Conservation (phyloP, 2,797 vertebrate genomes). For the Melanogrammus aeglefinus region DNA sequence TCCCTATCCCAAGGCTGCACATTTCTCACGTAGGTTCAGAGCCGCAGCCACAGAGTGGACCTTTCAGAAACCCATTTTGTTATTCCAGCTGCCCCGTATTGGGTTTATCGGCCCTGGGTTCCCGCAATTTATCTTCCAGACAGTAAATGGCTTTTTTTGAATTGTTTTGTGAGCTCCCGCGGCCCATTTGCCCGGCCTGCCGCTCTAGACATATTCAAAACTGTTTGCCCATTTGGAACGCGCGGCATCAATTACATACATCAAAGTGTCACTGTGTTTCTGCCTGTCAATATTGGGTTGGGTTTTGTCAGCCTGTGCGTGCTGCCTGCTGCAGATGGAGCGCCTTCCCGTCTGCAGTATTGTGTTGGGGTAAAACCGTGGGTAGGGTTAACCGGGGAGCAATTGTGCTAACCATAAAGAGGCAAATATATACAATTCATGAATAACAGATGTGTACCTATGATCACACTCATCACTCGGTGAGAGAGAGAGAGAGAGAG, state of each 20-base stretch:
- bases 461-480: conserved; percentile 7
- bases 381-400: conserved; percentile 16
- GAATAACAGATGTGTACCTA: conserved; percentile 24
- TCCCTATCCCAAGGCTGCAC: not conserved
- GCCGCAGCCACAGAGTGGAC: conserved; percentile 7
- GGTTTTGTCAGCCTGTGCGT: not conserved
- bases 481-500: not conserved
- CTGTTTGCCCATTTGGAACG: not conserved
- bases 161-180: conserved; percentile 17
- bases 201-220: not conserved
- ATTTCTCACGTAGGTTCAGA: not conserved
- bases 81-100: conserved; percentile 12
- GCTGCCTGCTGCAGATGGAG: not conserved
- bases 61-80: conserved; percentile 20
- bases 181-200: not conserved
- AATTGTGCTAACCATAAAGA: conserved; percentile 16
- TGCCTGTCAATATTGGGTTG: conserved; percentile 18
- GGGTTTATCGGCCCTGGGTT: conserved; percentile 12
- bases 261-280: conserved; percentile 22
- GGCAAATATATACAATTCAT: conserved; percentile 31
- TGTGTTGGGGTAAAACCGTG: not conserved
- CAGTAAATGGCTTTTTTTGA: conserved; percentile 39
- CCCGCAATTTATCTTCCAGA: conserved; percentile 22
- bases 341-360: too few relatives aligned
- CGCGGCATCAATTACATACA: conserved; percentile 16